A percentile compares a stretch with the other conserved stretches of the same genome.
Conservation (phyloP, 2,888 invertebrate genomes). For the Campaea margaritaria region DNA sequence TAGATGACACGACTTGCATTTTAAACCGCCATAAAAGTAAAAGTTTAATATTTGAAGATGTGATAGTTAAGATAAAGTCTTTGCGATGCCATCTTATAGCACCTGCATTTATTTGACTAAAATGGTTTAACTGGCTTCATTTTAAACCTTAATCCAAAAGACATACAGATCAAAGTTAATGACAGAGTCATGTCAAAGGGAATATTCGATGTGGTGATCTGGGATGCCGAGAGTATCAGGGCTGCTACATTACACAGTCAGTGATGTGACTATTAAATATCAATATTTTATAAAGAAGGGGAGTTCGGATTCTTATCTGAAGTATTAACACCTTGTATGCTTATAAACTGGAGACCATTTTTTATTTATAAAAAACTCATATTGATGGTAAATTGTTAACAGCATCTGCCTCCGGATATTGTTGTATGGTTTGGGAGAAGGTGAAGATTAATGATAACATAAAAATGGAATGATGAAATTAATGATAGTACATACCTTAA, state of each 20-base stretch:
- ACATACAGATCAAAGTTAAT: slow-evolving; percentile 42
- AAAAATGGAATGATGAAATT: slow-evolving; percentile 27
- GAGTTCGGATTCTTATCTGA: slow-evolving; percentile 74
- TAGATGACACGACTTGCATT: slow-evolving; percentile 74
- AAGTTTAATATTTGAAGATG: slow-evolving; percentile 80
- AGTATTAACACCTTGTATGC: slow-evolving; percentile 83
- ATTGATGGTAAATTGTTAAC: slow-evolving; percentile 51
- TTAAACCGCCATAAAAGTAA: slow-evolving; percentile 80
- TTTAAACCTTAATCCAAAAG: slow-evolving; percentile 38
- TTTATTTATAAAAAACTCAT: slow-evolving; percentile 60
- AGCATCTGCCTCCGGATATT: slow-evolving; percentile 71
- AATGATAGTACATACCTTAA: background rate
- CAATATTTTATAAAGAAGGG: slow-evolving; percentile 79
- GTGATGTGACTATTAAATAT: slow-evolving; percentile 79
- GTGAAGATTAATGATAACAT: slow-evolving; percentile 60
- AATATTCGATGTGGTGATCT: slow-evolving; percentile 78
- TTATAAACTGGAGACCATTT: slow-evolving; percentile 60
- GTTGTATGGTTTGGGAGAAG: slow-evolving; percentile 52
- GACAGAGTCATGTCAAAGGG: slow-evolving; percentile 50
- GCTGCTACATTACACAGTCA: slow-evolving; percentile 78
- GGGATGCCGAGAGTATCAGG: slow-evolving; percentile 70
- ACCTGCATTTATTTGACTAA: slow-evolving; percentile 72
- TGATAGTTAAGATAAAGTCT: slow-evolving; percentile 76
- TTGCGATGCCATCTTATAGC: slow-evolving; percentile 68
- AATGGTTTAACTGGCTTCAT: slow-evolving; percentile 25